Percentiles rank a stretch among this genome's conserved stretches.
phyloP scores from a whole-genome alignment of 2,888 invertebrate species.

The Platycheirus albimanus region DNA sequence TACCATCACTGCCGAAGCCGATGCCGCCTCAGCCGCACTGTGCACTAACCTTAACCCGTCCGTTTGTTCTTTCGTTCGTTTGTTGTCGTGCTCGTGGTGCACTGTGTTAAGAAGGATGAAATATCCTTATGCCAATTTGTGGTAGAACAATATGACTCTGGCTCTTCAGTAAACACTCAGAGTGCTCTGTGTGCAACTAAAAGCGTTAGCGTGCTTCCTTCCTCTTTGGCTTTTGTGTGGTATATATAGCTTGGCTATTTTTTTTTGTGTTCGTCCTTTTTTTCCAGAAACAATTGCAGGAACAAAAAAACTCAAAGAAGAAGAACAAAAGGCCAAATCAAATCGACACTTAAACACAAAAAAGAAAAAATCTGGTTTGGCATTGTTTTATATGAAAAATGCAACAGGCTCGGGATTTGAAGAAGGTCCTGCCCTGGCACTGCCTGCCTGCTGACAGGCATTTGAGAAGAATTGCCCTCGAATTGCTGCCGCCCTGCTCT shows the following conservation, averaged over 20 bases:
- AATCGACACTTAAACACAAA: conserved; percentile 75
- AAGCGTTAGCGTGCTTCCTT: conserved; percentile 72
- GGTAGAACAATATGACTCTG: conserved; percentile 67
- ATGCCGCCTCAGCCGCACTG: too few relatives aligned
- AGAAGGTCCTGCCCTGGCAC: conserved; percentile 13
- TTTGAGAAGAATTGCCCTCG: conserved; percentile 59
- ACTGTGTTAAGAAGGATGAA: conserved; percentile 61
- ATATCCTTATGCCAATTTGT: conserved; percentile 73
- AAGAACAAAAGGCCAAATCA: conserved; percentile 72
- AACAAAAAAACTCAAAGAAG: conserved; percentile 15
- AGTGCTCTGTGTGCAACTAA: conserved; percentile 63
- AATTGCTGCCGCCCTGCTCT: conserved; percentile 52
- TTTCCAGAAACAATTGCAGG: conserved; percentile 9
- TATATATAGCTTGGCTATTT: conserved; percentile 45
- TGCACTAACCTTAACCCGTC: conserved; percentile 42
- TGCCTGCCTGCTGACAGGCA: conserved; percentile 54
- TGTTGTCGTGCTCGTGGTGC: conserved; percentile 9
- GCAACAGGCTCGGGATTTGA: conserved; percentile 71
- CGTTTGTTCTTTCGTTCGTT: conserved; percentile 2
- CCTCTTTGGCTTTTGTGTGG: conserved; percentile 62
- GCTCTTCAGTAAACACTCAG: conserved; percentile 58
- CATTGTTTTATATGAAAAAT: conserved; percentile 76
- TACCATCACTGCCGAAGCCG: too few relatives aligned
- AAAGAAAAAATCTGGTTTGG: conserved; percentile 75
- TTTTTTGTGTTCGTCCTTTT: conserved; percentile 29